phyloP scores from a whole-genome alignment of 2,113 vertebrate genomes.

The Peucedramus taeniatus region DNA sequence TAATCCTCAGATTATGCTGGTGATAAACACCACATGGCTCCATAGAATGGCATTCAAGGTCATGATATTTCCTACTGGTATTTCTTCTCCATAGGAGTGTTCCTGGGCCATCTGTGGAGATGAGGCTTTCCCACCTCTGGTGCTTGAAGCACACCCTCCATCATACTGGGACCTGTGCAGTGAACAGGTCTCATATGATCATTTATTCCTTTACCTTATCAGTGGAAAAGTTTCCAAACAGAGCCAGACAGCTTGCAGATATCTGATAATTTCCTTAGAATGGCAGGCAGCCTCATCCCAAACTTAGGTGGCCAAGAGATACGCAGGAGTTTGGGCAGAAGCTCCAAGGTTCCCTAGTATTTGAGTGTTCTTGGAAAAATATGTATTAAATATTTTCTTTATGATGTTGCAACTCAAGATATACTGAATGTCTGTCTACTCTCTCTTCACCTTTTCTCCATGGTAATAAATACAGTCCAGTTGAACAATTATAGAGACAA shows the following conservation, averaged over 20 bases:
- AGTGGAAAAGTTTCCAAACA: neutral
- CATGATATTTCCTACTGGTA: neutral
- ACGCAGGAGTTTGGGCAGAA: neutral
- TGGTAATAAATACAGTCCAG: neutral
- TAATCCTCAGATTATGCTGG: neutral
- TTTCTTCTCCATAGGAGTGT: neutral
- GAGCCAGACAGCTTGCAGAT: neutral
- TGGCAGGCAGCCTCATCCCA: neutral
- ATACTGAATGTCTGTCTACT: neutral
- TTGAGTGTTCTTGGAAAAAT: neutral
- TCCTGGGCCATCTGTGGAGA: neutral
- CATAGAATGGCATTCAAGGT: neutral
- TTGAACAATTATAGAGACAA: neutral
- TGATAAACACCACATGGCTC: neutral
- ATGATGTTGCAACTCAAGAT: neutral
- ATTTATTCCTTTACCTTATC: neutral
- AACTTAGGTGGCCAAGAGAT: neutral
- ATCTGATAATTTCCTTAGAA: neutral
- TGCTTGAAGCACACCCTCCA: neutral
- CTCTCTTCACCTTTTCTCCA: neutral
- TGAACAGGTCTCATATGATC: neutral
- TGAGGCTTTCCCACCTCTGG: neutral
- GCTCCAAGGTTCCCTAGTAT: neutral
- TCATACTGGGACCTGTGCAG: neutral
- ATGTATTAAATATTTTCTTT: neutral